Evolutionary conservation across 2,888 invertebrate genomes (phyloP).

Genomic region (Actias luna): DNA sequence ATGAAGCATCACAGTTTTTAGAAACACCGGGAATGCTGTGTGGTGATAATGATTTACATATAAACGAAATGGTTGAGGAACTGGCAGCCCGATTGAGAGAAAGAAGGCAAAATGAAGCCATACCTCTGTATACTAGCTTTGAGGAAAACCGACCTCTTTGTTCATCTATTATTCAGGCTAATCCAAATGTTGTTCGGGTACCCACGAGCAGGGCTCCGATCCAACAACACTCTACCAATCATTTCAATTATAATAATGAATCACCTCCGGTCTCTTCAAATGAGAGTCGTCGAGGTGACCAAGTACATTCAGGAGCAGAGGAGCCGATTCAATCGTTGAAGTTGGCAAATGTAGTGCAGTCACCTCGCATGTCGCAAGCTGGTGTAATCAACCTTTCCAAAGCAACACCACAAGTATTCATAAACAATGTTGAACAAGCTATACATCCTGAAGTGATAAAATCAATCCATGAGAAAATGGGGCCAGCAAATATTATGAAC

Average conservation of each 20-base stretch:
- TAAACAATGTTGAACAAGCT: background rate
- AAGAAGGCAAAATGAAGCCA: slow-evolving; percentile 22
- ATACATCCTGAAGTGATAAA: background rate
- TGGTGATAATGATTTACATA: slow-evolving; percentile 36
- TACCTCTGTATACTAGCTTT: background rate
- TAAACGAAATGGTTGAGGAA: slow-evolving; percentile 44
- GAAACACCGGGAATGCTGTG: slow-evolving; percentile 34
- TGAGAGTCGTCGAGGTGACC: background rate
- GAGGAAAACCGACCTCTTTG: background rate
- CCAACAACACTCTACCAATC: background rate
- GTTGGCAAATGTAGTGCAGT: background rate
- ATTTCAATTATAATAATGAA: background rate
- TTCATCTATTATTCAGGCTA: background rate
- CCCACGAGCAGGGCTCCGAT: background rate
- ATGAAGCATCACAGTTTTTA: slow-evolving; percentile 42
- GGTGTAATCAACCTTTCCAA: background rate
- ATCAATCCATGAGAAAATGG: background rate
- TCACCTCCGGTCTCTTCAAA: background rate
- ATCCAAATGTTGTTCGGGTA: background rate
- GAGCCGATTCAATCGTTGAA: background rate
- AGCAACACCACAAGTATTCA: background rate
- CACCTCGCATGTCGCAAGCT: background rate
- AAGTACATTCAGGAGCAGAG: background rate
- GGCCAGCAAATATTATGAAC: background rate
- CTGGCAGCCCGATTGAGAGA: slow-evolving; percentile 40